These are phyloP conservation scores for Salminus brasiliensis DNA, from an alignment of 2,113 vertebrate species.

Conservation along the genomic window DNA sequence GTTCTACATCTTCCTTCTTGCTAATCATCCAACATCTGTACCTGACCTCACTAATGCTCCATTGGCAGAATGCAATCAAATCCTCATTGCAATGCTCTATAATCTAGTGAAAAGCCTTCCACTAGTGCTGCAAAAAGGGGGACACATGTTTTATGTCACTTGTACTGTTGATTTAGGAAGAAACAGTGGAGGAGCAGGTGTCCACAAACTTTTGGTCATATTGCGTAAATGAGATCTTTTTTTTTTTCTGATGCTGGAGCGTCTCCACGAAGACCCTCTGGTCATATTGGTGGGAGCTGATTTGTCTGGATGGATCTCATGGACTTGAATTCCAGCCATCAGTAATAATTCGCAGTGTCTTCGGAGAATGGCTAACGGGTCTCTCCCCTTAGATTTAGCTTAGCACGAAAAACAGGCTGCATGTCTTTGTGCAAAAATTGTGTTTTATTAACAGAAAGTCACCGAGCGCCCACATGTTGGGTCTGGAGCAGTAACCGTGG, in stretches of 20 bases:
- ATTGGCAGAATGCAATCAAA: no score
- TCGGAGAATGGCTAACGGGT: background rate
- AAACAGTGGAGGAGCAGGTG: no score
- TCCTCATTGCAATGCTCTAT: no score
- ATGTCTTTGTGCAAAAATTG: background rate
- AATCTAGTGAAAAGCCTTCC: no score
- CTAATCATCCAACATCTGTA: no score
- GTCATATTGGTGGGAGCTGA: background rate
- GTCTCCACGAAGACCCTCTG: background rate
- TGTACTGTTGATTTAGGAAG: no score
- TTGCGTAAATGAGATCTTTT: background rate
- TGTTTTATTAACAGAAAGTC: slow-evolving; percentile 6
- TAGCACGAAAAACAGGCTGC: background rate
- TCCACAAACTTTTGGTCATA: no score
- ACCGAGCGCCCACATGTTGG: slow-evolving; percentile 14
- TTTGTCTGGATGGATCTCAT: background rate
- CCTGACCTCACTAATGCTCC: no score
- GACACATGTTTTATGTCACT: no score
- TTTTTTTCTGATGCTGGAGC: background rate
- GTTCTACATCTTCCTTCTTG: no score
- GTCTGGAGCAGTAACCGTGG: slow-evolving; percentile 16
- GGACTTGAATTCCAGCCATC: background rate
- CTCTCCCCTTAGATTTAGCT: background rate
- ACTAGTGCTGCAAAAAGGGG: no score
- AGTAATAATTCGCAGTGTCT: background rate